Base-by-base conservation (phyloP, 2,888 invertebrate genomes). In the Arenicola marina region DNA sequence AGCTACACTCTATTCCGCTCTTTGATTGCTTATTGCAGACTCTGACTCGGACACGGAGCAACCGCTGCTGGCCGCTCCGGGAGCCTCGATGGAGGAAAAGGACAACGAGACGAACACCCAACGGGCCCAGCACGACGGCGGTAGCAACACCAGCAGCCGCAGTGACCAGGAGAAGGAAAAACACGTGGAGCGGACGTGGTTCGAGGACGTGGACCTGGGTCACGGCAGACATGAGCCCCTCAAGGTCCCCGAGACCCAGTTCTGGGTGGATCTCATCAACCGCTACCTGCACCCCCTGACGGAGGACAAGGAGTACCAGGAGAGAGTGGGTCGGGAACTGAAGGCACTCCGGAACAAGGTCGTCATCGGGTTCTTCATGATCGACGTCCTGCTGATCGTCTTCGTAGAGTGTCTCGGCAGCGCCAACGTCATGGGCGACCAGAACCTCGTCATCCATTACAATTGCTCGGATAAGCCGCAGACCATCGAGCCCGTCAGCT, bases 361-460 rank as follows among this genome's bases (percentile, higher is more conserved):
- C 2, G 65, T 69, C 38, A 73, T 78, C 56, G 77, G 72, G 1
- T 96, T 98, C 89, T 92, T 96, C 87, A 96, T 98, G 94, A 86
- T 94, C 85, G 98, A 98, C 87, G 93, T 96, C 73, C 90, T 98
- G 79, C 98, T 97, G 89, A 95, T 98, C 79, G 89, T 97, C 84
- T 93, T 97, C 43, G 76, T 78, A 61, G 75, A 76, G 46, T 75
- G 76, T 72, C 74, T 78, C 4, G n/a, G 46, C 4, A 56, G 21
- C 54, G 4, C 4, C 18, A 53, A 48, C 26, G 31, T 54, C 7
- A 4, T 7, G 28, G 7, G 4, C 43, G 7, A 4, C 24, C 15
- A 4, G 7, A n/a, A 4, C 21, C 44, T 24, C 15, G 4, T 4
- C 24, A 54, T 74, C 76, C 11, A 18, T n/a, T 56, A n/a, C 18